Evolutionary conservation across 2,113 vertebrate species (phyloP), one percentile per base, ranked within the genome.

Genomic region (Hypocryptadius cinnamomeus): DNA sequence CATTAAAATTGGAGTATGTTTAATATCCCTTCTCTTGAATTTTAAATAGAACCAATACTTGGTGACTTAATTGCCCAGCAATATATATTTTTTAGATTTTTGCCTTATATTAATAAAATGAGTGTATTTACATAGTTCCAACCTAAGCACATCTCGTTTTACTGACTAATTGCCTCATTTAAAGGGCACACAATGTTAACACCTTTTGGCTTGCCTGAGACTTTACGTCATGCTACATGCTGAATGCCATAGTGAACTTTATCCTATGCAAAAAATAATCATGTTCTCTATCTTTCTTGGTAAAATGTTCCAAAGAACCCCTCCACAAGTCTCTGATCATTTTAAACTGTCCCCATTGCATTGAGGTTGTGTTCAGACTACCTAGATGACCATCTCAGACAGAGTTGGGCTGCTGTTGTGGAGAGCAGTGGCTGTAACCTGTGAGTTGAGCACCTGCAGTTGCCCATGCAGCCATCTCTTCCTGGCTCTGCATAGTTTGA

Each of bases 151-250:
- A 91, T 79, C 73, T 93, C 0, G 1, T 72, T 93, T 79, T 77
- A 88, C 47, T 69, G 78, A 72, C 79, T 93, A 68, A 96, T 69
- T 83, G 82, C 93, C 90, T 89, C 85, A 54, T 89, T 95, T 93
- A 95, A 96, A 94, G 91, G 95, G 86, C 89, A 87, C 64, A 79
- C 15, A 39, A 31, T 89, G 79, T 92, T 95, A 95, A 96, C 70
- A 90, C 69, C 80, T 95, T 93, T 94, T 92, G 94, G 92, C 94
- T 93, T 6, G 8, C 78, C 40, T 85, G 45, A 86, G 89, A 73
- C 70, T 96, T 95, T 92, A 95, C 80, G 65, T 94, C 95, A 93
- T 37, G 64, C 79, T 81, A 5, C 68, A 53, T 8, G 9, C 50
- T 71, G 84, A 86, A 91, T 94, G 69, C 54, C 44, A 31, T 4